Evolutionary conservation across 2,888 invertebrate species (phyloP), one percentile per base, ranked within the genome.

Genomic region (Acleris emargana): DNA sequence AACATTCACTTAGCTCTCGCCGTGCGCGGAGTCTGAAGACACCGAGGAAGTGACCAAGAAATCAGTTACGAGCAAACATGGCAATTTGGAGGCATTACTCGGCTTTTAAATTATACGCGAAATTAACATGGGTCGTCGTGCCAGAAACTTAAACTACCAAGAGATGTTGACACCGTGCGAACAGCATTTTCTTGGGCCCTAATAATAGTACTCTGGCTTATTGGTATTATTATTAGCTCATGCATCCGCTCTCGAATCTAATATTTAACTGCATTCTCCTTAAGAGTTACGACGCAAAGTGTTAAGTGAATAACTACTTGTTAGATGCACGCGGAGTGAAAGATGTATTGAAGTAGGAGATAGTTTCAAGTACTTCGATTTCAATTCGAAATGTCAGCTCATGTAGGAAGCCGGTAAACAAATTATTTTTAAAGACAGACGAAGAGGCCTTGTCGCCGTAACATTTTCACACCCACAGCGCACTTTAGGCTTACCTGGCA

Each of bases 1-100:
- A 69, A 70, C 70, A 72, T 73, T 74, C 74, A 73, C 73, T 74
- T 76, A 69, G 62, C 43, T 57, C 51, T 45, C 45, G 45, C 17
- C 32, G 32, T 49, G 47, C 55, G 60, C 22, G 64, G 66, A 61
- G 61, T 58, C 28, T 9, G 53, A 32, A 55, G 55, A 62, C 43
- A 52, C 54, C 61, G 49, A 25, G 58, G 63, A 67, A 69, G 67
- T 67, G 57, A 51, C 22, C 43, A 57, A 49, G 64, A 55, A 69
- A 64, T 66, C 60, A 49, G 58, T 58, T 60, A 59, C 60, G 32
- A 61, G 53, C 61, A 66, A 61, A 57, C 66, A 66, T 57, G 66
- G 61, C 62, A 70, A 70, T 70, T 70, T 70, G 62, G 52, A 43
- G 42, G 62, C 68, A 70, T 70, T 68, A 67, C 62, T 45, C n/a